Evolutionary conservation across 2,113 vertebrate genomes (phyloP).

Genomic region (Ramphastos sulfuratus): DNA sequence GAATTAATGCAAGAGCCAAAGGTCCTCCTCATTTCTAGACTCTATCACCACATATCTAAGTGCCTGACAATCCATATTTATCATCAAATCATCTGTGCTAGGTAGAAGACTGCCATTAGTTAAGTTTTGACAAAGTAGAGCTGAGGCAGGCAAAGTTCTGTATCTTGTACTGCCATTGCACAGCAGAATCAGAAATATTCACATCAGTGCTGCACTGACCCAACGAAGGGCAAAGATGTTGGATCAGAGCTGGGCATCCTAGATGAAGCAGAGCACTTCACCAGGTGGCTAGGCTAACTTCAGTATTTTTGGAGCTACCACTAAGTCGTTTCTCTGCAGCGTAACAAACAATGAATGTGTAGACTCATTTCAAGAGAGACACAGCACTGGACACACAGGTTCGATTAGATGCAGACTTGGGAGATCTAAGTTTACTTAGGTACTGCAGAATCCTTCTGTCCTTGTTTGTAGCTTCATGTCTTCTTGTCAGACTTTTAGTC

Average conservation of each 20-base stretch:
- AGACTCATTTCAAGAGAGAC: not conserved
- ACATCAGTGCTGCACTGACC: not conserved
- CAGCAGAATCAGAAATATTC: not conserved
- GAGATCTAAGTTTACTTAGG: not conserved
- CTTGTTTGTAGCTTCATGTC: not conserved
- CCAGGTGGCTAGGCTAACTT: not conserved
- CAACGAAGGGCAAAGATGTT: not conserved
- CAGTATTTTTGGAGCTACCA: rapidly evolving
- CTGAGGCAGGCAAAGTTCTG: not conserved
- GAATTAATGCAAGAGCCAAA: not conserved
- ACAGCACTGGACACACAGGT: not conserved
- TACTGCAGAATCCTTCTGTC: not conserved
- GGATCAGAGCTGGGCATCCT: not conserved
- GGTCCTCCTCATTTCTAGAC: not conserved
- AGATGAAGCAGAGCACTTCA: not conserved
- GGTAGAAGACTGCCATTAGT: not conserved
- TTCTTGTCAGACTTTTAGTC: not conserved
- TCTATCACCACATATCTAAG: not conserved
- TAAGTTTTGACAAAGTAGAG: slow-evolving; percentile 11
- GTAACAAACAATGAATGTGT: not conserved
- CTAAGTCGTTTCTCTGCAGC: not conserved
- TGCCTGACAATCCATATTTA: slow-evolving; percentile 18
- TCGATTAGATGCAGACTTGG: not conserved
- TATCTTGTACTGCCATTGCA: not conserved
- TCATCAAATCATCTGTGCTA: not conserved